phyloP scores from a whole-genome alignment of 2,113 vertebrate species.

The Pseudorhombus dupliciocellatus region DNA sequence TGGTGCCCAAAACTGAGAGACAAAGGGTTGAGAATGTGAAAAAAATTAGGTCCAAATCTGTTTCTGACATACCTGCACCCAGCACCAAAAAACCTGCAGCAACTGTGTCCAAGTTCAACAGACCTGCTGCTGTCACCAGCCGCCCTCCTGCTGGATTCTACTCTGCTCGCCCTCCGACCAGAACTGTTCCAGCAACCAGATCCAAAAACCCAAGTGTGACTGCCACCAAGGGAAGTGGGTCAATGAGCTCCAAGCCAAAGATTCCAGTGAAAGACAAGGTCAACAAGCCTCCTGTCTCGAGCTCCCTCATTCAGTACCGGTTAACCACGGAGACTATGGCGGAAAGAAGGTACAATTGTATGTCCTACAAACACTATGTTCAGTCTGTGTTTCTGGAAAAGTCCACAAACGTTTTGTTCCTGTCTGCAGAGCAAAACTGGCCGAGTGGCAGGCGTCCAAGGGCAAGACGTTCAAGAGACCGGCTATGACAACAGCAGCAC shows the following conservation, averaged over 20 bases:
- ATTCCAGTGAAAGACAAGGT: conserved; percentile 60
- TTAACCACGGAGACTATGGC: conserved; percentile 75
- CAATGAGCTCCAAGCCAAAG: conserved; percentile 55
- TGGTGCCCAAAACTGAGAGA: conserved; percentile 27
- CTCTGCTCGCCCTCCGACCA: conserved; percentile 24
- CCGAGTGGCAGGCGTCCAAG: conserved; percentile 85
- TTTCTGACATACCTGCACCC: conserved; percentile 9
- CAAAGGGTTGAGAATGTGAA: conserved; percentile 22
- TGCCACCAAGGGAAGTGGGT: conserved; percentile 46
- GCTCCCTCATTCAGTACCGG: conserved; percentile 70
- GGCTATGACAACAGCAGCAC: conserved; percentile 46
- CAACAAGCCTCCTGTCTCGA: conserved; percentile 61
- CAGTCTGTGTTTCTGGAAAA: background rate
- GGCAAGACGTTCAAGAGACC: conserved; percentile 85
- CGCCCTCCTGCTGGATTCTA: conserved; percentile 7
- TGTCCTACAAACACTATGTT: background rate
- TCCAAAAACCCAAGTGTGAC: conserved; percentile 43
- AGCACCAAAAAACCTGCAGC: conserved; percentile 23
- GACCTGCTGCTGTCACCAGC: background rate
- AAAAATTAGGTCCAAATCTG: conserved; percentile 32
- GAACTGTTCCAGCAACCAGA: conserved; percentile 16
- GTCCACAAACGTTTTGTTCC: background rate
- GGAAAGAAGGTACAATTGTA: conserved; percentile 81
- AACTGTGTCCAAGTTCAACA: conserved; percentile 46
- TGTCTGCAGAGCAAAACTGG: conserved; percentile 81